Percentiles rank a stretch among this genome's conserved stretches.
phyloP scores from a whole-genome alignment of 1,140 invertebrate species.

The Nylanderia fulva region DNA sequence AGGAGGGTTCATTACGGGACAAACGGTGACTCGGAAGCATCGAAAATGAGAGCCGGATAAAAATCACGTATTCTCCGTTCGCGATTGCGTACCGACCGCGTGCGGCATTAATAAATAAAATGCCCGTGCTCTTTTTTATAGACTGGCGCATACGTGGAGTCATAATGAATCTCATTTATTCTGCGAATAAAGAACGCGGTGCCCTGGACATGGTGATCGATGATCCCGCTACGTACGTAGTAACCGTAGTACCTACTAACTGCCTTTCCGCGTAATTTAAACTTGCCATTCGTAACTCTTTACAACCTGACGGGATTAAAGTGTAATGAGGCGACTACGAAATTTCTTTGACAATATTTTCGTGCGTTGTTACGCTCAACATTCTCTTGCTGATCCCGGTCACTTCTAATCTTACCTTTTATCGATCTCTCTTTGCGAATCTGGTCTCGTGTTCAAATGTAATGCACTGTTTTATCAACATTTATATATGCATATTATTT shows the following conservation, averaged over 20 bases:
- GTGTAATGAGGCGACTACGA: conserved; percentile 21
- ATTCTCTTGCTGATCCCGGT: background rate
- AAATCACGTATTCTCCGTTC: conserved; percentile 63
- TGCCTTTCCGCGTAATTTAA: conserved; percentile 71
- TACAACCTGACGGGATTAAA: conserved; percentile 41
- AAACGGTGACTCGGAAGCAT: conserved; percentile 36
- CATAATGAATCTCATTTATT: conserved; percentile 76
- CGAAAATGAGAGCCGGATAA: conserved; percentile 66
- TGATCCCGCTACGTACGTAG: conserved; percentile 61
- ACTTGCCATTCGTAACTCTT: conserved; percentile 61
- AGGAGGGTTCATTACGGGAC: conserved; percentile 25
- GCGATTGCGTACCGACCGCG: conserved; percentile 7
- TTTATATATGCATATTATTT: background rate
- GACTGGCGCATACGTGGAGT: conserved; percentile 51
- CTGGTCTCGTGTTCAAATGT: no score
- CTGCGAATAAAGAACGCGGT: conserved; percentile 67
- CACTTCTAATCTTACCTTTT: background rate
- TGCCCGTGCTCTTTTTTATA: conserved; percentile 37
- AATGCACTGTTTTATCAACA: no score
- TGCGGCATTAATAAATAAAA: conserved; percentile 71
- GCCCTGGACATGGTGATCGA: conserved; percentile 67
- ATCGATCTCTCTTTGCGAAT: background rate
- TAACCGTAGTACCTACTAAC: conserved; percentile 61
- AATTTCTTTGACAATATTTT: conserved; percentile 23
- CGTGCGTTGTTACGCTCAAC: background rate